phyloP scores from a whole-genome alignment of 2,888 invertebrate species.

The Macrosiphum euphorbiae region DNA sequence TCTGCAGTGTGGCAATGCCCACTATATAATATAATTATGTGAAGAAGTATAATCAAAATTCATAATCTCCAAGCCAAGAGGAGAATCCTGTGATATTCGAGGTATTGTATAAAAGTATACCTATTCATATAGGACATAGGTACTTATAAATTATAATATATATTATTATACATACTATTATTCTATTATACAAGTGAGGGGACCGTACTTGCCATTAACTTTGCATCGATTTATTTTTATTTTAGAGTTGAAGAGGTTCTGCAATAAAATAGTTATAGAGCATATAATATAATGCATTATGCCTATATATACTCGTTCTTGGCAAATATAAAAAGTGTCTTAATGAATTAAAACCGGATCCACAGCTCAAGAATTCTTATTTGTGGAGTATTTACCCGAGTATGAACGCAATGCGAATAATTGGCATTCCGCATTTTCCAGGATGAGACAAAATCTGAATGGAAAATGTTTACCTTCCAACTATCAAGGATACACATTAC shows the following conservation, averaged over 20 bases:
- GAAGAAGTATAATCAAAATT: background rate
- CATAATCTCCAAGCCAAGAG: background rate
- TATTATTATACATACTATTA: background rate
- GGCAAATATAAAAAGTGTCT: conserved; percentile 36
- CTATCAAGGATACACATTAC: background rate
- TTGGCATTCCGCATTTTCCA: conserved; percentile 35
- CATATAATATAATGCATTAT: conserved; percentile 3
- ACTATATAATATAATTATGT: background rate
- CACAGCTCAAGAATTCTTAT: conserved; percentile 36
- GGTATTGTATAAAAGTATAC: background rate
- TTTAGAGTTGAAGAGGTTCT: background rate
- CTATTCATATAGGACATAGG: background rate
- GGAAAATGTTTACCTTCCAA: conserved; percentile 1
- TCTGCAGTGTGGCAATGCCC: background rate
- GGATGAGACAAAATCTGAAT: conserved; percentile 36
- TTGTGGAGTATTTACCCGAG: conserved; percentile 36
- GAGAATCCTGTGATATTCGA: background rate
- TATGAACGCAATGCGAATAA: conserved; percentile 30
- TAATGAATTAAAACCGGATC: conserved; percentile 62
- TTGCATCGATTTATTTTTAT: conserved; percentile 44
- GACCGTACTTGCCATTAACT: background rate
- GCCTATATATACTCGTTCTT: conserved; percentile 32
- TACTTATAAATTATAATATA: background rate
- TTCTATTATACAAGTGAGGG: background rate
- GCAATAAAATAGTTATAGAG: conserved; percentile 36